Percentiles rank a stretch among this genome's conserved stretches.
phyloP scores from a whole-genome alignment of 2,113 vertebrate genomes.

The Strix aluco region DNA sequence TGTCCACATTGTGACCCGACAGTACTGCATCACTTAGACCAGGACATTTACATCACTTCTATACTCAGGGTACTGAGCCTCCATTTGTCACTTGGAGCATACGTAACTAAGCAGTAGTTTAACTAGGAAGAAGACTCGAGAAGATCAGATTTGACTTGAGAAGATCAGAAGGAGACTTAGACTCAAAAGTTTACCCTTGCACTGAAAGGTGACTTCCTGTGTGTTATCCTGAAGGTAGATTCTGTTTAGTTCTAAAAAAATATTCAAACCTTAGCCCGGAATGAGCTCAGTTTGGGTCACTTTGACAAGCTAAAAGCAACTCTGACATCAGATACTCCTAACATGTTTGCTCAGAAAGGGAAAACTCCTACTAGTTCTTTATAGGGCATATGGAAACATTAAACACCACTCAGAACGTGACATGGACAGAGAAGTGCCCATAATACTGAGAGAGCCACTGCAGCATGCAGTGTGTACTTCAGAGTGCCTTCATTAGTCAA shows the following conservation, averaged over 20 bases:
- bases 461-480: not conserved
- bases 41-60: not conserved
- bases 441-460: not conserved
- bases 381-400: not conserved
- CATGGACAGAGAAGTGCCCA: not conserved
- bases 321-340: not conserved
- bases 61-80: fast-evolving
- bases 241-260: not conserved
- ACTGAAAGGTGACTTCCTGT: not conserved
- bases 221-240: not conserved
- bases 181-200: not conserved
- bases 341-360: fast-evolving
- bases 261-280: not conserved
- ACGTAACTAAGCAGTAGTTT: not conserved
- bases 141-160: not conserved
- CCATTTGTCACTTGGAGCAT: not conserved
- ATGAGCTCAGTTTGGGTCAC: not conserved
- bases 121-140: not conserved
- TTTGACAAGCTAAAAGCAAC: not conserved
- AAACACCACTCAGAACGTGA: not conserved
- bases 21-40: not conserved
- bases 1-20: not conserved
- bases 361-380: not conserved
- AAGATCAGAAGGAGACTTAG: not conserved
- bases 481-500: not conserved